Base-by-base conservation (phyloP, 92 coral and sea anemone species). In the Montipora capitata region DNA sequence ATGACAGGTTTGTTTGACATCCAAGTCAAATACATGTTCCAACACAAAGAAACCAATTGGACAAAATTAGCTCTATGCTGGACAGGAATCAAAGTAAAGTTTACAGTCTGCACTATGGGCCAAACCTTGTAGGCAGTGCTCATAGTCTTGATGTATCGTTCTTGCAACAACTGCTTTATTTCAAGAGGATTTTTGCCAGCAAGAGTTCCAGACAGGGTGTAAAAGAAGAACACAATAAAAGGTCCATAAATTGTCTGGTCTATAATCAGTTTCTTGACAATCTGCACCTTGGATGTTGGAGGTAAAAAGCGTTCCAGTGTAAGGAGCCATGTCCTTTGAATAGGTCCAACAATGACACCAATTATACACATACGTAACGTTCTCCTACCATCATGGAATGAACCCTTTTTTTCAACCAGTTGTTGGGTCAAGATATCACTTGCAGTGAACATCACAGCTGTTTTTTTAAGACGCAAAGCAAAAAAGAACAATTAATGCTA, bases 361-460 rank as follows among this genome's bases (percentile, higher is more conserved):
- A 94, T 82, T 2, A 81, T 44, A 0, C 87, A 84, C 98, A 95
- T 95, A 40, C 94, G 83, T 8, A 85, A 58, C 17, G 96, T 95
- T 77, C 99, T 88, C 15, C 77, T 90, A 9, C 87, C 57, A 68
- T 92, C 93, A 44, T 97, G 99, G 41, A 63, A 72, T 43, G 57
- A 88, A 61, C 95, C 96, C 70, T 85, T 90, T 51, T 87, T 92
- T 56, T 97, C 97, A 8, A 97, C 88, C 8, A 90, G 56, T 76
- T 97, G 99, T 59, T 97, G 99, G 10, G 99, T 92, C 69, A 96
- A 80, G 79, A 93, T 67, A 70, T 97, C 99, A 7, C 99, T 98
- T 38, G 87, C 68, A 8, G 81, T 92, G 8, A 97, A 96, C 82
- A 97, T 57, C 49, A 85, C 74, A 41, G 97, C 99, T 96, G 67